Evolutionary conservation across 1,140 invertebrate genomes (phyloP), one percentile per base, ranked within the genome.

Genomic region (Sycophila sp.): DNA sequence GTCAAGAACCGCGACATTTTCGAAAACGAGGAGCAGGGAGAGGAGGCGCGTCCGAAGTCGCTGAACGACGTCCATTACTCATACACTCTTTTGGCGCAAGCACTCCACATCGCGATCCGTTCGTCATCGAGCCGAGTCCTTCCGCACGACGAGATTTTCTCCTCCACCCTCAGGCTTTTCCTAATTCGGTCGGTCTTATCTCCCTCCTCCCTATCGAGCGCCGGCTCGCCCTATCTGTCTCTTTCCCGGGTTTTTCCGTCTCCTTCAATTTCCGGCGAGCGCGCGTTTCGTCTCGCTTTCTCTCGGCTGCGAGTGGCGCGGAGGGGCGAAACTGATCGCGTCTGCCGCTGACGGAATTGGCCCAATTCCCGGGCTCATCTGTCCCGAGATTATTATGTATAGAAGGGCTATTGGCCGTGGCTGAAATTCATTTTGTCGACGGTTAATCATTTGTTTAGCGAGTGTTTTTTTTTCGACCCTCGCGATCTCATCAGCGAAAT

Each of bases 101-200:
- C n/a, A n/a, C n/a, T n/a, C n/a, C n/a, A n/a, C n/a, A n/a, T n/a
- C n/a, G n/a, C n/a, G n/a, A 30, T 64, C 56, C 56, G 56, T 60
- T 69, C 60, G 66, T 69, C 56, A 69, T 69, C 42, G 53, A 19
- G 11, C 24, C 15, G n/a, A 47, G 53, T 65, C 49, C 36, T 65
- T 65, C 49, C 59, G 42, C 59, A 49, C 28, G 26, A 47, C n/a
- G 59, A 63, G 13, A 8, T 26, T 10, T 38, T 6, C 15, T 32
- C 11, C 51, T 15, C 26, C 51, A n/a, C n/a, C 28, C 15, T 17
- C 24, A 17, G 38, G n/a, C 26, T 19, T 17, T 22, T 26, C 47
- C 62, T 34, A 63, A 63, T 64, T 51, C 32, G 32, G 19, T 36
- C 45, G 13, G 2, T 22, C 47, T 64, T 64, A 51, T 64, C 32